Evolutionary conservation across 2,113 vertebrate species (phyloP).

Genomic region (Callocephalon fimbriatum): DNA sequence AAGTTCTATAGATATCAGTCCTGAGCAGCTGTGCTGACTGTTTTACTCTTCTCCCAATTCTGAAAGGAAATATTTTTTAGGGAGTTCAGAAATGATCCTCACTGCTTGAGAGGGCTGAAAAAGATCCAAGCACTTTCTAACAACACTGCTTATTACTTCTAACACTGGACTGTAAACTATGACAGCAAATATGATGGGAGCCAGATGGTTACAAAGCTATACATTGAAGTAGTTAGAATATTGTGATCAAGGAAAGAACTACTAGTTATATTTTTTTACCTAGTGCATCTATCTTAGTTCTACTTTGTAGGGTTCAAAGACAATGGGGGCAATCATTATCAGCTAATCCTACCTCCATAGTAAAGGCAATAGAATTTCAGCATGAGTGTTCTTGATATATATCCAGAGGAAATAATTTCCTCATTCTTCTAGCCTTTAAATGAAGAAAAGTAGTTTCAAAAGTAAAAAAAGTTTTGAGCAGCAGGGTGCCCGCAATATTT

Average conservation of each 20-base stretch:
- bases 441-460: background rate
- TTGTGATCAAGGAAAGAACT: background rate
- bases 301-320: background rate
- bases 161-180: background rate
- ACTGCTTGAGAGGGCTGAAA: background rate
- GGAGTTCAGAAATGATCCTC: background rate
- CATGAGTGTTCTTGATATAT: background rate
- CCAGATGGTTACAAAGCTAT: background rate
- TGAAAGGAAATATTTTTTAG: background rate
- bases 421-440: background rate
- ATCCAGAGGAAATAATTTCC: background rate
- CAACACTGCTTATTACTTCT: background rate
- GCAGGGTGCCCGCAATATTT: background rate
- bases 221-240: background rate
- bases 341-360: background rate
- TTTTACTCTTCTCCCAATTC: background rate
- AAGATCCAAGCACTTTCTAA: background rate
- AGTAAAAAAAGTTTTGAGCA: background rate
- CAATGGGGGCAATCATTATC: background rate
- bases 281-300: background rate
- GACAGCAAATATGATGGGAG: background rate
- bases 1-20: background rate
- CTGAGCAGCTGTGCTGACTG: background rate
- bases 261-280: background rate
- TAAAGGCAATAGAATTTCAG: background rate